Conservation (phyloP, 2,888 invertebrate species). For the Leptopterna dolabrata region DNA sequence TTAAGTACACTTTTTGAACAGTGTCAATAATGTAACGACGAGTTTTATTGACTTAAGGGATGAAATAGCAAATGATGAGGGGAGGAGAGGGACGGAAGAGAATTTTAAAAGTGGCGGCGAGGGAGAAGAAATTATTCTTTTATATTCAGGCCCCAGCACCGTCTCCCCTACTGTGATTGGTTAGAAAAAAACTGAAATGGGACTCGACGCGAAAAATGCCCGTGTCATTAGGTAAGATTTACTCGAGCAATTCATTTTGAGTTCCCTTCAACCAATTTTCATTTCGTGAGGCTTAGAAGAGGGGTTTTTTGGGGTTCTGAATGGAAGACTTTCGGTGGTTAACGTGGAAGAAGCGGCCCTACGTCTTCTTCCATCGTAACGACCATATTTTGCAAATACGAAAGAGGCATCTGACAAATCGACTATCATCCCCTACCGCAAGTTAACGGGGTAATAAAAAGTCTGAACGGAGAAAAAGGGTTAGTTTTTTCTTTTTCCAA, state of each 20-base stretch:
- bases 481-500: conserved; percentile 39
- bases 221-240: conserved; percentile 62
- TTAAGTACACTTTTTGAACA: conserved; percentile 6
- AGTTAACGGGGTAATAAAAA: conserved; percentile 53
- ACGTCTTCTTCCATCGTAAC: conserved; percentile 30
- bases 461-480: conserved; percentile 28
- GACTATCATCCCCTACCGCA: conserved; percentile 41
- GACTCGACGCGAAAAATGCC: conserved; percentile 33
- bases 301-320: neutral
- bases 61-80: neutral
- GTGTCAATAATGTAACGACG: conserved; percentile 35
- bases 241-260: conserved; percentile 49
- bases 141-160: conserved; percentile 35
- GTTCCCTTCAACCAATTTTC: conserved; percentile 53
- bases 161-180: conserved; percentile 28
- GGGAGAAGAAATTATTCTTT: conserved; percentile 43
- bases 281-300: conserved; percentile 38
- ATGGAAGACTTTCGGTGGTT: neutral
- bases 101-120: neutral
- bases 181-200: conserved; percentile 14
- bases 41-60: conserved; percentile 39
- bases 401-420: conserved; percentile 53
- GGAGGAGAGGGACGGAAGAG: neutral
- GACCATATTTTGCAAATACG: conserved; percentile 59
- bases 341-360: neutral